Conservation (phyloP, 2,113 vertebrate genomes). For the Otis tarda region DNA sequence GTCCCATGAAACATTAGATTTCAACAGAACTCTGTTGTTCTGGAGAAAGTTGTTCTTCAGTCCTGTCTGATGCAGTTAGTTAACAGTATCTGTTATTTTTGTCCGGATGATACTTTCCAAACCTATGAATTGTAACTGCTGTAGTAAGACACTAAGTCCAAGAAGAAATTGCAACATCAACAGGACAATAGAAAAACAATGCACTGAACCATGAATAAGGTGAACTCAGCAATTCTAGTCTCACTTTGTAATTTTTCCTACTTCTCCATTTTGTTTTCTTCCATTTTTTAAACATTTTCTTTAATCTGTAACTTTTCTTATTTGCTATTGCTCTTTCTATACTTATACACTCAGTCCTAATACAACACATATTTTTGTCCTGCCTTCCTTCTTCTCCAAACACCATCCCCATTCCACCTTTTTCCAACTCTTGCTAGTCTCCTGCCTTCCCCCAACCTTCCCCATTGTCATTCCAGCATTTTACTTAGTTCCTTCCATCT, state of each 20-base stretch:
- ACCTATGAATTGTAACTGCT: not conserved
- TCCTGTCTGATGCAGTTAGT: not conserved
- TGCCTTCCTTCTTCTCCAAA: not conserved
- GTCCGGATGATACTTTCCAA: not conserved
- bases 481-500: not conserved
- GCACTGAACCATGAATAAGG: not conserved
- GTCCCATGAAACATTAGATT: not conserved
- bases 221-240: not conserved
- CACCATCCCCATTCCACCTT: not conserved
- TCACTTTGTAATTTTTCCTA: not conserved
- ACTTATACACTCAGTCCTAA: not conserved
- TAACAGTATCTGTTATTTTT: not conserved
- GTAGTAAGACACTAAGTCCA: not conserved
- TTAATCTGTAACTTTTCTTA: not conserved
- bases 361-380: not conserved
- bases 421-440: not conserved
- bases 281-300: not conserved
- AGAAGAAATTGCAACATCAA: not conserved
- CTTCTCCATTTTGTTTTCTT: not conserved
- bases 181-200: not conserved
- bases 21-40: not conserved
- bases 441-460: not conserved
- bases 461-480: not conserved
- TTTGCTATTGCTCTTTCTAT: not conserved
- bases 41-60: not conserved